Base-by-base conservation (phyloP, 2,888 invertebrate species). In the Drosophila rellima region DNA sequence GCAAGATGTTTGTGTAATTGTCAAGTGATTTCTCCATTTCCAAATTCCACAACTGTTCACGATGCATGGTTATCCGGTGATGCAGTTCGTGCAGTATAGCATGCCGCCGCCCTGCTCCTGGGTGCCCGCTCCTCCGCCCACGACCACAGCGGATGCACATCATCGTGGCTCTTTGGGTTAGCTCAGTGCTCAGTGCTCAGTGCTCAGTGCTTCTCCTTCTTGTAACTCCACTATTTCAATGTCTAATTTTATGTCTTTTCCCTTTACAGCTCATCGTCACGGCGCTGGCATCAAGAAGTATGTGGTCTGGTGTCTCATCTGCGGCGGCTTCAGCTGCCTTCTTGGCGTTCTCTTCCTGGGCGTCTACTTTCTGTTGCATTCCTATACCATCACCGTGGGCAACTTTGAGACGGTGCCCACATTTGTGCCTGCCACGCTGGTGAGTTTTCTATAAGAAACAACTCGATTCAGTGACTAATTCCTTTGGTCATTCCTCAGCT, bases 321-420 rank as follows among this genome's bases (percentile, higher is more conserved):
- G 96, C 86, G 96, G 96, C 45, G 95, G 95, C 2, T 93, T 96
- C 62, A 95, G 96, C 57, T 95, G 95, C 52, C 93, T 96, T 62
- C 93, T 96, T 62, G 96, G 96, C 48, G 94, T 95, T 51, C 94
- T 96, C 74, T 96, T 96, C 91, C 93, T 96, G 66, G 95, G 95
- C 44, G 95, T 96, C 35, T 96, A 96, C 92, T 95, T 96, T 90
- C 94, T 96, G 73, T 93, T 96, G 51, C 94, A 96, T 70, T 95
- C 95, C 42, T 95, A 96, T 91, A 97, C 96, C 44, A 95, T 95
- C 31, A 95, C 95, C 2, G 93, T 95, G 77, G 94, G 94, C 26
- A 94, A 97, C 90, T 95, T 98, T 92, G 98, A 98, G 94, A 97
- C 98, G 0, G 96, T 98, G 80, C 98, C 98, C n/a, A 97, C 97